These are phyloP conservation scores for Pristionchus exspectatus DNA, from an alignment of 2,888 invertebrate genomes.

Conservation along the genomic window DNA sequence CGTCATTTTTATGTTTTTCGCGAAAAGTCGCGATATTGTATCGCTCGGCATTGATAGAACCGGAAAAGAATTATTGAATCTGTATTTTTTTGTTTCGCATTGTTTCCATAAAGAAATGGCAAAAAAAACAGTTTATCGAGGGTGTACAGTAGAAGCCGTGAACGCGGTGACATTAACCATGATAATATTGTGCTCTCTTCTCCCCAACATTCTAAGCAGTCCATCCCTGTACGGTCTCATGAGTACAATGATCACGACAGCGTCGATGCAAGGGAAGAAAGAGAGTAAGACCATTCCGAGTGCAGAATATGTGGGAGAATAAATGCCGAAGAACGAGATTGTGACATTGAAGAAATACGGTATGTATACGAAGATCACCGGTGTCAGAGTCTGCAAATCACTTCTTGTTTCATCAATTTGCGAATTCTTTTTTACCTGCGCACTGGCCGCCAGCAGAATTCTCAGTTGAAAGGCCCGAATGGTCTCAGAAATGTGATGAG, in stretches of 20 bases:
- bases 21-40: no score
- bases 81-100: no score
- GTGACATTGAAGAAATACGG: neutral
- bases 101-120: no score
- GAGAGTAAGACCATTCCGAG: neutral
- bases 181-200: no score
- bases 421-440: no score
- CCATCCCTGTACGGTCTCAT: constrained; percentile 17
- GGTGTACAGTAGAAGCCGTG: no score
- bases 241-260: neutral
- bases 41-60: no score
- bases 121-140: no score
- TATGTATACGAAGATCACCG: neutral
- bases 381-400: neutral
- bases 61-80: no score
- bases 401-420: no score
- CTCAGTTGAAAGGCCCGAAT: neutral
- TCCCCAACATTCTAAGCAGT: neutral
- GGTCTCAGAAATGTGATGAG: neutral
- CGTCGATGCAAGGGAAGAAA: neutral
- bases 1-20: no score
- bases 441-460: neutral
- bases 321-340: neutral
- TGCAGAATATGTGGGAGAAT: neutral
- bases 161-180: no score